Conservation (phyloP, 2,888 invertebrate genomes). For the Hecatera dysodea region DNA sequence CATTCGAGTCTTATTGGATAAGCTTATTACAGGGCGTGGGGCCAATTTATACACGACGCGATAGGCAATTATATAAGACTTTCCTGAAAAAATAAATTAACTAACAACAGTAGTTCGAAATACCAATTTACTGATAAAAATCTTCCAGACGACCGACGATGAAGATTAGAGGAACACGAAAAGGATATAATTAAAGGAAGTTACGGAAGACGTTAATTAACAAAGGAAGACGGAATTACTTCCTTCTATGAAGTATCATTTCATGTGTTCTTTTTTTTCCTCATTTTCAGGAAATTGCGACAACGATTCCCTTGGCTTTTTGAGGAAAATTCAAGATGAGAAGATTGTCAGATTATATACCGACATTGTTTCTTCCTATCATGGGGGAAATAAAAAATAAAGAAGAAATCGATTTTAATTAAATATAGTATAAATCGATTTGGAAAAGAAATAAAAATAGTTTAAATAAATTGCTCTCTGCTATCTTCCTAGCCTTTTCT, state of each 20-base stretch:
- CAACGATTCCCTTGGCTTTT: constrained; percentile 1
- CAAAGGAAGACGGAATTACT: constrained; percentile 24
- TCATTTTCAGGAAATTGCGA: constrained; percentile 41
- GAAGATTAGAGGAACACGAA: constrained; percentile 39
- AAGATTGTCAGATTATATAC: constrained; percentile 2
- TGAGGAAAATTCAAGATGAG: constrained; percentile 34
- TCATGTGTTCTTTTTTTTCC: constrained; percentile 21
- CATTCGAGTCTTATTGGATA: not conserved
- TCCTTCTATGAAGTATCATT: constrained; percentile 45
- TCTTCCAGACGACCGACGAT: constrained; percentile 30
- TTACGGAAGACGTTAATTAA: constrained; percentile 44
- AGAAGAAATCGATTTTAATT: no score
- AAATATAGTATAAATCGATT: no score
- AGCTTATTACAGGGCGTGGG: not conserved
- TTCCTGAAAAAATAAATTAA: constrained; percentile 3
- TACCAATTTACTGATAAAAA: constrained; percentile 51
- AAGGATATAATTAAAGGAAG: constrained; percentile 34
- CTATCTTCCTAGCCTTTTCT: no score
- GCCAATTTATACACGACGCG: not conserved
- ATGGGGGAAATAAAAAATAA: no score
- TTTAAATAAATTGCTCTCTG: no score
- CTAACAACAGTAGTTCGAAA: constrained; percentile 17
- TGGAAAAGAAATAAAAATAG: no score
- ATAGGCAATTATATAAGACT: not conserved
- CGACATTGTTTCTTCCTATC: not conserved